These are phyloP conservation scores for Boloria selene DNA, from an alignment of 2,888 invertebrate species.

Conservation along the genomic window DNA sequence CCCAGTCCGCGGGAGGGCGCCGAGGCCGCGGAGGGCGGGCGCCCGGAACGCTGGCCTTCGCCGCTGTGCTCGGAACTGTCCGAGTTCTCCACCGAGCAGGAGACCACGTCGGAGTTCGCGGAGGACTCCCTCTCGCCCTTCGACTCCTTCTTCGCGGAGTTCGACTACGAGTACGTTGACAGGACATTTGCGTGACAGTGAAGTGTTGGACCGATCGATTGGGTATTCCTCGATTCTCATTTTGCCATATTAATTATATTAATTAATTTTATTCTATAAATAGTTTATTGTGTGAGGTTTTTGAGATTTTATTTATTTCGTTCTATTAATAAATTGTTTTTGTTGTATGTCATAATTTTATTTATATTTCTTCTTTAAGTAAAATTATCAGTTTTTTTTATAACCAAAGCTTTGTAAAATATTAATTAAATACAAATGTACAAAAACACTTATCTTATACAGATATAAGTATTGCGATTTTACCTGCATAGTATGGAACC, in stretches of 20 bases:
- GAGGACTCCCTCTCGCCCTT: conserved; percentile 83
- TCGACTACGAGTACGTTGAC: conserved; percentile 76
- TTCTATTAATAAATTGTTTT: conserved; percentile 76
- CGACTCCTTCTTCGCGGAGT: conserved; percentile 79
- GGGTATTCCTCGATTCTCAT: conserved; percentile 64
- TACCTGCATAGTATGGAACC: too few species aligned
- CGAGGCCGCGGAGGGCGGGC: conserved; percentile 41
- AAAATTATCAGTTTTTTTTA: background rate
- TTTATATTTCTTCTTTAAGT: background rate
- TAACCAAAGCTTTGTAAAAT: too few species aligned
- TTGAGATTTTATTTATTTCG: conserved; percentile 66
- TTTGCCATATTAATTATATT: conserved; percentile 79
- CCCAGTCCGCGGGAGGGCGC: conserved; percentile 46
- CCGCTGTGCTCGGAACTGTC: conserved; percentile 81
- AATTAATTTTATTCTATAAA: conserved; percentile 60
- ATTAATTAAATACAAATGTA: too few species aligned
- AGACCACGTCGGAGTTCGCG: conserved; percentile 76
- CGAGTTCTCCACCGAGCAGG: conserved; percentile 74
- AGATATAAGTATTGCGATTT: too few species aligned
- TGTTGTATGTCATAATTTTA: conserved; percentile 40
- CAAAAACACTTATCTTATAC: too few species aligned
- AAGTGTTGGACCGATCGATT: conserved; percentile 50
- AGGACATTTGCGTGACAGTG: conserved; percentile 77
- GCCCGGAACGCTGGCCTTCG: conserved; percentile 71
- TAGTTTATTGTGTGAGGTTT: conserved; percentile 63